Conservation (phyloP, 2,888 invertebrate genomes). For the Scrobipalpa atriplicella region DNA sequence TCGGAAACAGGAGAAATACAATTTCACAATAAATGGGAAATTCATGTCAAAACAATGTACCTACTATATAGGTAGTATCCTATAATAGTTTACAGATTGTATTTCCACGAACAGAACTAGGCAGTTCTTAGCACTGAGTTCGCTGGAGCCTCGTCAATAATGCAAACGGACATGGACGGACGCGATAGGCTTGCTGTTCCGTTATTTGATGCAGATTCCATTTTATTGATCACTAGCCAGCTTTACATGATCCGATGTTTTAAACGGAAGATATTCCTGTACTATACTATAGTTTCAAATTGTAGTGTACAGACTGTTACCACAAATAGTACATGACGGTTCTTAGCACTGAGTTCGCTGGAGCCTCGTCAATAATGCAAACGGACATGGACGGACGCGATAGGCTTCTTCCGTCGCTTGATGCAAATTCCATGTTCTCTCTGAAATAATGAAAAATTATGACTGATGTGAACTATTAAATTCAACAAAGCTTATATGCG, state of each 20-base stretch:
- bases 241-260: background rate
- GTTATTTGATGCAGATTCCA: constrained; percentile 2
- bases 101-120: constrained; percentile 6
- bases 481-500: no score
- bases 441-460: no score
- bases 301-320: background rate
- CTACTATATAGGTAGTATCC: background rate
- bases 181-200: background rate
- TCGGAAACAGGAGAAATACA: background rate
- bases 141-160: constrained; percentile 4
- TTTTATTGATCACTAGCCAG: background rate
- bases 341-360: constrained; percentile 12
- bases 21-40: background rate
- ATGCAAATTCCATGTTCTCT: background rate
- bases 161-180: constrained; percentile 26
- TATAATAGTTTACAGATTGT: background rate
- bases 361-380: constrained; percentile 9
- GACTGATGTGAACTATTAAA: no score
- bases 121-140: constrained; percentile 2
- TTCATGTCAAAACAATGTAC: background rate
- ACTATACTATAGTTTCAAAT: no score
- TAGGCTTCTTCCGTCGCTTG: background rate
- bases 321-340: constrained; percentile 12
- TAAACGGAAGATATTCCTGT: no score
- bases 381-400: constrained; percentile 22